Conservation (phyloP, 2,797 vertebrate genomes). For the Coregonus ussuriensis region DNA sequence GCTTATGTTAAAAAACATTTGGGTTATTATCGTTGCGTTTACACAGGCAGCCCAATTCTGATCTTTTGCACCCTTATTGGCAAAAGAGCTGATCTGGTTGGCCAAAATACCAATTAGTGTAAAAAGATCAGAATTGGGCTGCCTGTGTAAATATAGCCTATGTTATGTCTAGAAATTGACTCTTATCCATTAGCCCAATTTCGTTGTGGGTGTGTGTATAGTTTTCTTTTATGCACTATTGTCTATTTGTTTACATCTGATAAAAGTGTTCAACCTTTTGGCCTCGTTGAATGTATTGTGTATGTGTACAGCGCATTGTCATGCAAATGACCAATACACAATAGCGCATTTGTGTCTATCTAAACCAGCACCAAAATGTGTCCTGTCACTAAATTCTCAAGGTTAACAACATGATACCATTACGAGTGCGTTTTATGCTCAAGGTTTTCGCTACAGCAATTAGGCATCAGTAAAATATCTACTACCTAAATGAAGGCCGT, state of each 20-base stretch:
- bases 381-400: constrained; percentile 34
- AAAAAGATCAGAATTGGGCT: too few relatives aligned
- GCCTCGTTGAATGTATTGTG: constrained; percentile 33
- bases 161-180: neutral
- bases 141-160: too few relatives aligned
- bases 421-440: constrained; percentile 46
- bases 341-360: constrained; percentile 30
- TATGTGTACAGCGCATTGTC: constrained; percentile 46
- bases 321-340: constrained; percentile 58
- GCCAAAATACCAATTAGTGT: too few relatives aligned
- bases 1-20: neutral
- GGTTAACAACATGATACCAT: constrained; percentile 33
- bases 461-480: constrained; percentile 47
- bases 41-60: too few relatives aligned
- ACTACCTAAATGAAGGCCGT: constrained; percentile 37
- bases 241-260: constrained; percentile 46
- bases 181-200: neutral
- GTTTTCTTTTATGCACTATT: constrained; percentile 27
- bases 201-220: neutral
- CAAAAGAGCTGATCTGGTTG: too few relatives aligned
- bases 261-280: constrained; percentile 28
- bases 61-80: too few relatives aligned
- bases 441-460: constrained; percentile 38
- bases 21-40: neutral
- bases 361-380: neutral